phyloP scores from a whole-genome alignment of 2,113 vertebrate genomes.

The Suncus etruscus region DNA sequence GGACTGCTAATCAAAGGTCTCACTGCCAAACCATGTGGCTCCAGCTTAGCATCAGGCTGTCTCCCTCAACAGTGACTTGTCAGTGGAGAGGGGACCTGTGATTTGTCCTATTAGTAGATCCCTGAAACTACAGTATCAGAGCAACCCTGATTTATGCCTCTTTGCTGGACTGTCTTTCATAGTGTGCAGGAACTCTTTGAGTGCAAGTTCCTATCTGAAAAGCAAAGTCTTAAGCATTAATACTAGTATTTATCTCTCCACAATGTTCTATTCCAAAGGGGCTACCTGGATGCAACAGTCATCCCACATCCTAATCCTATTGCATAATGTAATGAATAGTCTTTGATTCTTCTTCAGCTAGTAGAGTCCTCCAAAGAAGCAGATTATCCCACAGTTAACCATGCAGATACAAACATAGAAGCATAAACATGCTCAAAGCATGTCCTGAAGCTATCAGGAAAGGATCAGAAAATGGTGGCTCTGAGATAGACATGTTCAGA shows the following conservation, averaged over 20 bases:
- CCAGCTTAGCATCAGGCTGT: background rate
- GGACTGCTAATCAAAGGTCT: background rate
- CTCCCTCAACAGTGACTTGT: background rate
- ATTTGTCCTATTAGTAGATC: background rate
- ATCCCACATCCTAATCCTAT: background rate
- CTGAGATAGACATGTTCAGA: background rate
- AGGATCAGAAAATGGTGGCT: background rate
- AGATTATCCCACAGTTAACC: background rate
- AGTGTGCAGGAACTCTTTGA: background rate
- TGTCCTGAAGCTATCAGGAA: background rate
- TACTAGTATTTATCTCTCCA: background rate
- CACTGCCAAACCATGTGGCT: background rate
- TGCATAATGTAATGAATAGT: slow-evolving; percentile 44
- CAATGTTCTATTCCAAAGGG: slow-evolving; percentile 19
- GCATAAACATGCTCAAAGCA: slow-evolving; percentile 58
- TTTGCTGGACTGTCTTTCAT: background rate
- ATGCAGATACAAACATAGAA: slow-evolving; percentile 20
- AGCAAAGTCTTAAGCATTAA: slow-evolving; percentile 33
- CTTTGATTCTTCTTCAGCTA: slow-evolving; percentile 53
- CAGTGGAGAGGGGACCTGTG: too few species aligned
- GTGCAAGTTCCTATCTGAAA: slow-evolving; percentile 19
- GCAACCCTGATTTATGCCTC: too few species aligned
- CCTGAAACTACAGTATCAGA: background rate
- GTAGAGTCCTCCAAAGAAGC: slow-evolving; percentile 56
- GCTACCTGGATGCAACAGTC: background rate